phyloP scores from a whole-genome alignment of 2,113 vertebrate genomes.

The Pedetes capensis region DNA sequence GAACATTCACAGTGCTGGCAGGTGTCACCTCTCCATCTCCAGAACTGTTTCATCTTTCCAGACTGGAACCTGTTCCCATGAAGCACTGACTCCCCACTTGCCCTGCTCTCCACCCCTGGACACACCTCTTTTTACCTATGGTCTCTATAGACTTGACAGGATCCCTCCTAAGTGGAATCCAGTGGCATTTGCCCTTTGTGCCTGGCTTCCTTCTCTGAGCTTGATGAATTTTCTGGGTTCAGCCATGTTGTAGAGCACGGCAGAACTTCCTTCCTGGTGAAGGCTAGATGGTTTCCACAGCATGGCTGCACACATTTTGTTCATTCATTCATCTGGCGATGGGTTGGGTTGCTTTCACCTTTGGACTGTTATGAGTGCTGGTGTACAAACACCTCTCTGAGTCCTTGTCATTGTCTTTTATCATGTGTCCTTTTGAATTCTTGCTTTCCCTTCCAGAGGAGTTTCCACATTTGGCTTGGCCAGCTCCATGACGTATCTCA shows the following conservation, averaged over 20 bases:
- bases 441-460: neutral
- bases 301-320: no score
- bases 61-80: no score
- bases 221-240: no score
- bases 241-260: no score
- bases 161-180: no score
- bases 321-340: neutral
- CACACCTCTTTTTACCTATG: no score
- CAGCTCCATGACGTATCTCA: neutral
- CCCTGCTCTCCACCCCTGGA: neutral
- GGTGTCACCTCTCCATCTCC: no score
- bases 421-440: neutral
- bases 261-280: neutral
- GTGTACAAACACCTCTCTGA: no score
- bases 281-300: neutral
- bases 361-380: neutral
- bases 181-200: no score
- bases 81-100: neutral
- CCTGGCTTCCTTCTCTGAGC: no score
- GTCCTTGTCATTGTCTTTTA: neutral
- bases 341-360: neutral
- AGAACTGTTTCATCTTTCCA: no score
- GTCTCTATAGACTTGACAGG: neutral
- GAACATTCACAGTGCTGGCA: no score
- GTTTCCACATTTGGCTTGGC: neutral